Conservation (phyloP, 2,797 vertebrate species). For the Neolamprologus multifasciatus region DNA sequence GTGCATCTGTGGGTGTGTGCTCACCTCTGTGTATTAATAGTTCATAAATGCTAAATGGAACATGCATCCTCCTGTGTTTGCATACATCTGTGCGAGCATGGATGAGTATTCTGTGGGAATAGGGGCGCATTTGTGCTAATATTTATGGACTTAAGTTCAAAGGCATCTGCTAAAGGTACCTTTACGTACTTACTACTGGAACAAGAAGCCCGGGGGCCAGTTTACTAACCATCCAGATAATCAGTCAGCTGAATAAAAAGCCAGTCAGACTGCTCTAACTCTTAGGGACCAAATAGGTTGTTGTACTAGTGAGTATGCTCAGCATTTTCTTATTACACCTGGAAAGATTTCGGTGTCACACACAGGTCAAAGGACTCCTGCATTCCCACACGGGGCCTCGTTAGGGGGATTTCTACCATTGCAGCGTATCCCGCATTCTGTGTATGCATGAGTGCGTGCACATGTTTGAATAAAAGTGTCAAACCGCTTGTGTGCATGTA, state of each 20-base stretch:
- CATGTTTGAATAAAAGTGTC: conserved; percentile 16
- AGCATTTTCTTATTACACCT: conserved; percentile 42
- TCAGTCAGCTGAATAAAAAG: conserved; percentile 9
- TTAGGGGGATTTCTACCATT: neutral
- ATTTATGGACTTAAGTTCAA: neutral
- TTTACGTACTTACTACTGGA: neutral
- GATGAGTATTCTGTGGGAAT: neutral
- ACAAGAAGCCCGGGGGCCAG: neutral
- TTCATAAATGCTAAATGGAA: neutral
- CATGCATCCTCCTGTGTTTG: neutral
- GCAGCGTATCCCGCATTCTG: neutral
- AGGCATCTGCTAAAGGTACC: neutral
- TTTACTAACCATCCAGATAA: conserved; percentile 18
- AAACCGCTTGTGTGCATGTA: neutral
- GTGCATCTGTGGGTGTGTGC: neutral
- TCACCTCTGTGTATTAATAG: neutral
- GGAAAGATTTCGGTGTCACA: conserved; percentile 8
- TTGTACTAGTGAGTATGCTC: conserved; percentile 20
- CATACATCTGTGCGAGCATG: neutral
- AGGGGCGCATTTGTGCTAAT: neutral
- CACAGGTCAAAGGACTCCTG: neutral
- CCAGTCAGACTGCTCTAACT: neutral
- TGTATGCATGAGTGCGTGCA: neutral
- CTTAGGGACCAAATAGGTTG: neutral
- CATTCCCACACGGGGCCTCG: neutral